Conservation (phyloP, 2,888 invertebrate genomes). For the Microctonus brassicae region DNA sequence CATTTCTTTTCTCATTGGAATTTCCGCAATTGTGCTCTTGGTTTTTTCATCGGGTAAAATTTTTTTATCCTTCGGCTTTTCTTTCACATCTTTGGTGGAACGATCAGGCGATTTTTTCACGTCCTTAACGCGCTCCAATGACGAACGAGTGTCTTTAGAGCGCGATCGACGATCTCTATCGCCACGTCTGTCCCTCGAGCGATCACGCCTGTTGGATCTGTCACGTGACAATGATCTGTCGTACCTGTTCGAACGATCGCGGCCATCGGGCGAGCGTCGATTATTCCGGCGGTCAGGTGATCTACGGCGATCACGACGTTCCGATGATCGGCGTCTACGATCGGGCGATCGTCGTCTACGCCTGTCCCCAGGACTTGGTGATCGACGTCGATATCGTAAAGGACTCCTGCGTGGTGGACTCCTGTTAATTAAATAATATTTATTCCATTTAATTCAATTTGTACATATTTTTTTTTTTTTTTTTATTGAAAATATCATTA, state of each 20-base stretch:
- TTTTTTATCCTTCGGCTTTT: slow-evolving; percentile 56
- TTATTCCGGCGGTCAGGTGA: slow-evolving; percentile 62
- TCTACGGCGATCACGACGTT: slow-evolving; percentile 62
- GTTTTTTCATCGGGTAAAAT: slow-evolving; percentile 55
- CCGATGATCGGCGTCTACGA: slow-evolving; percentile 64
- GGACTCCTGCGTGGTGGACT: slow-evolving; percentile 66
- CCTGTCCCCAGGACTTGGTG: slow-evolving; percentile 63
- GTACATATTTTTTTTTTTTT: neutral
- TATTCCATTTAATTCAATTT: neutral
- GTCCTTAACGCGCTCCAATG: slow-evolving; percentile 58
- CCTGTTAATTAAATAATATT: slow-evolving; percentile 34
- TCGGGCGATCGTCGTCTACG: slow-evolving; percentile 64
- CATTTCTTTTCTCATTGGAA: slow-evolving; percentile 61
- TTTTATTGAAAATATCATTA: neutral
- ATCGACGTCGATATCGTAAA: slow-evolving; percentile 63
- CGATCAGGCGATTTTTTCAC: slow-evolving; percentile 63
- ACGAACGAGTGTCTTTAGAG: slow-evolving; percentile 64
- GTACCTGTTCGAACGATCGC: slow-evolving; percentile 62
- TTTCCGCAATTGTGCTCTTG: slow-evolving; percentile 52
- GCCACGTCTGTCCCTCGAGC: slow-evolving; percentile 70
- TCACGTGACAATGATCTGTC: slow-evolving; percentile 67
- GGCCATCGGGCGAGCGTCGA: slow-evolving; percentile 62
- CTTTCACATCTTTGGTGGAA: slow-evolving; percentile 56
- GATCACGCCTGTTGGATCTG: slow-evolving; percentile 63
- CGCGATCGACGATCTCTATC: slow-evolving; percentile 66